These are phyloP conservation scores for Tetanocera ferruginea DNA, from an alignment of 2,888 invertebrate species.

Conservation along the genomic window DNA sequence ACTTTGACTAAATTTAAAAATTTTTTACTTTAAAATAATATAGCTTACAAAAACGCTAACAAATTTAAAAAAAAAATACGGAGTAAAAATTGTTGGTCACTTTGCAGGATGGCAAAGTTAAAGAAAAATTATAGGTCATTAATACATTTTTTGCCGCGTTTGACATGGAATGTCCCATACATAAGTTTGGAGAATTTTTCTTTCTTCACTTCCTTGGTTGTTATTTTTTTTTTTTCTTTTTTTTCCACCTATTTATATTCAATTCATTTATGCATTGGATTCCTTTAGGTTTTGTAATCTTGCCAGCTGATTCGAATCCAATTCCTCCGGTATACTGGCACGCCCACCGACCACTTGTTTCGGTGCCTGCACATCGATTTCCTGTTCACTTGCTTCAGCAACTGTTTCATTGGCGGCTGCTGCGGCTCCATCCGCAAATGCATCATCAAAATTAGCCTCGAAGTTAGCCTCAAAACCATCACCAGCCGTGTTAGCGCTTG, in stretches of 20 bases:
- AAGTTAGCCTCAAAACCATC: slow-evolving; percentile 59
- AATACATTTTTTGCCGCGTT: too few species aligned
- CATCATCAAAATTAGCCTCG: slow-evolving; percentile 70
- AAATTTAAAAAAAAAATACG: too few species aligned
- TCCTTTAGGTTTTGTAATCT: slow-evolving; percentile 90
- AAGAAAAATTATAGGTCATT: too few species aligned
- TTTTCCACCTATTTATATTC: background rate
- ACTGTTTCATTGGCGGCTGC: slow-evolving; percentile 40
- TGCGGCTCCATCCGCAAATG: slow-evolving; percentile 65
- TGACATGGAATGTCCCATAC: too few species aligned
- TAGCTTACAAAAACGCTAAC: too few species aligned
- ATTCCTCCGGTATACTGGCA: slow-evolving; percentile 88
- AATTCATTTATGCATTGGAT: slow-evolving; percentile 83
- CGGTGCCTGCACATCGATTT: slow-evolving; percentile 70
- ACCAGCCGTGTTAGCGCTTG: slow-evolving; percentile 43
- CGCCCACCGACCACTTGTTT: slow-evolving; percentile 82
- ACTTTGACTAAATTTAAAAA: too few species aligned
- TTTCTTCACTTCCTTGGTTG: background rate
- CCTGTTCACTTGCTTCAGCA: slow-evolving; percentile 55
- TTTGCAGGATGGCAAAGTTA: too few species aligned
- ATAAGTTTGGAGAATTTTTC: background rate
- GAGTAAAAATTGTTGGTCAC: too few species aligned
- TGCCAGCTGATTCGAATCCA: slow-evolving; percentile 89
- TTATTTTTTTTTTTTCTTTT: background rate
- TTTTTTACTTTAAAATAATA: too few species aligned